Evolutionary conservation across 2,888 invertebrate species (phyloP).

Genomic region (Eristalis tenax): DNA sequence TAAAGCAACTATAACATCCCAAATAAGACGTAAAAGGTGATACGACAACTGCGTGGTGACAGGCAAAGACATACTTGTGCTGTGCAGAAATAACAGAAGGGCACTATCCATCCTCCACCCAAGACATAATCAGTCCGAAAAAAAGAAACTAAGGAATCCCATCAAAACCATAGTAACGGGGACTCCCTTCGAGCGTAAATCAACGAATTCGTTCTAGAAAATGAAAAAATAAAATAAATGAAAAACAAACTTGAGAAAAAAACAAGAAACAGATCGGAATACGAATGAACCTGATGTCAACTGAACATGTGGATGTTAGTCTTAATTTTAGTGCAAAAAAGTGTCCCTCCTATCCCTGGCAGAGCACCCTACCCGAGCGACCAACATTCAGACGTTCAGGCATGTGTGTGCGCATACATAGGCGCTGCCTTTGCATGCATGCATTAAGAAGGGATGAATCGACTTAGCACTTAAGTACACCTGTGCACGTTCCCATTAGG

Average conservation of each 20-base stretch:
- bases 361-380: not conserved
- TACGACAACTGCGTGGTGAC: too few relatives aligned
- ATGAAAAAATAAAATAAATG: not conserved
- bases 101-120: not conserved
- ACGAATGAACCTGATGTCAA: slow-evolving; percentile 51
- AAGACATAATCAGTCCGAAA: not conserved
- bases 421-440: slow-evolving; percentile 36
- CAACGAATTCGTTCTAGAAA: slow-evolving; percentile 7
- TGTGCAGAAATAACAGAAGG: not conserved
- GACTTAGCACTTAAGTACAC: slow-evolving; percentile 77
- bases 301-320: slow-evolving; percentile 45
- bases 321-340: slow-evolving; percentile 49
- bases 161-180: not conserved
- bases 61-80: too few relatives aligned
- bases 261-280: slow-evolving; percentile 13
- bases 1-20: too few relatives aligned
- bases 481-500: slow-evolving; percentile 78
- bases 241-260: slow-evolving; percentile 9
- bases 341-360: slow-evolving; percentile 12
- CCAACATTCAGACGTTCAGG: not conserved
- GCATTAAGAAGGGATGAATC: slow-evolving; percentile 72
- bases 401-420: not conserved
- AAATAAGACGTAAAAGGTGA: too few relatives aligned
- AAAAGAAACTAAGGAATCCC: not conserved
- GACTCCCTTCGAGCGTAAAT: slow-evolving; percentile 35